These are phyloP conservation scores for Rattus rattus DNA, from an alignment of 2,113 vertebrate genomes.

Conservation along the genomic window DNA sequence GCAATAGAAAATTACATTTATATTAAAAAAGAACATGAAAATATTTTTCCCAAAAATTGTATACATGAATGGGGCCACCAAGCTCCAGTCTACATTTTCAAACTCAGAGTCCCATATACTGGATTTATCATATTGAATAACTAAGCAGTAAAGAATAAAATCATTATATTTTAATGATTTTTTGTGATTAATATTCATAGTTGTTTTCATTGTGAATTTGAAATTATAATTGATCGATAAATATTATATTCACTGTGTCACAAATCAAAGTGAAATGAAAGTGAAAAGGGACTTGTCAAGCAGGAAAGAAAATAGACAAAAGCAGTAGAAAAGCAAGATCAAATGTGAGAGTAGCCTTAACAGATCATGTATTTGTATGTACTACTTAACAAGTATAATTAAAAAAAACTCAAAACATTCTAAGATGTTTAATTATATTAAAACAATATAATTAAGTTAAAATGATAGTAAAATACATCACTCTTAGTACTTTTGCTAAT, in stretches of 20 bases:
- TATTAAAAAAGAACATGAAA: neutral
- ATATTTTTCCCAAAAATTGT: neutral
- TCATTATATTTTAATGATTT: neutral
- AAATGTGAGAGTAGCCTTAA: neutral
- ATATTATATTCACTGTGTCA: neutral
- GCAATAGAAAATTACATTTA: neutral
- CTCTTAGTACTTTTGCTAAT: neutral
- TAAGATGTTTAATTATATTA: neutral
- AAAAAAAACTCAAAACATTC: neutral
- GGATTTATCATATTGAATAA: neutral
- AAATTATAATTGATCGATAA: neutral
- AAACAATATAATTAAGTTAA: neutral
- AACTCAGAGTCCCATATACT: neutral
- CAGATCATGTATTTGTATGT: neutral
- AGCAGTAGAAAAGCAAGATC: rapidly evolving
- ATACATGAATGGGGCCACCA: neutral
- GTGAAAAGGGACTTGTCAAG: neutral
- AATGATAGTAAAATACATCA: neutral
- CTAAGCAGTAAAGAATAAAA: neutral
- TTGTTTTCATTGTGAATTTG: neutral
- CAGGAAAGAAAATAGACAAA: neutral
- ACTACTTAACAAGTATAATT: neutral
- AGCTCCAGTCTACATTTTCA: neutral
- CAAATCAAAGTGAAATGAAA: neutral
- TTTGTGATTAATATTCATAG: neutral